Conservation (phyloP, 2,888 invertebrate species). For the Lepidochitona cinerea region DNA sequence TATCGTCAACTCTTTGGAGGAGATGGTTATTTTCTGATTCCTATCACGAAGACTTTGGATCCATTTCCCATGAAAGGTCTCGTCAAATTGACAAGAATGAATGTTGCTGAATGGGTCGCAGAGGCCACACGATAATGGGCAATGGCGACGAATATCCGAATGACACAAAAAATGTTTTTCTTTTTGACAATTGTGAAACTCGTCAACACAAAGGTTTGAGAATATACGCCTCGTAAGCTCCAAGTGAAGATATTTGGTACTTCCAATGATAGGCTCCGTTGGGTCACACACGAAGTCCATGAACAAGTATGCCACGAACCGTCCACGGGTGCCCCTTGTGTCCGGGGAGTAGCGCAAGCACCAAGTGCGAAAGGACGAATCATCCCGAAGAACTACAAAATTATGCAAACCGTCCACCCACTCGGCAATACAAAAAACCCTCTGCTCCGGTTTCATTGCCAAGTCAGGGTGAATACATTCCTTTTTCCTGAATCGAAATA, state of each 20-base stretch:
- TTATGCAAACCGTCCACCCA: conserved; percentile 5
- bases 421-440: background rate
- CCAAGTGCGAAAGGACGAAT: background rate
- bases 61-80: background rate
- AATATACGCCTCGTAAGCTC: background rate
- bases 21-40: background rate
- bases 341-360: background rate
- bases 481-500: background rate
- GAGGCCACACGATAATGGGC: conserved; percentile 6
- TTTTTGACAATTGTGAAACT: background rate
- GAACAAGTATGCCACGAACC: background rate
- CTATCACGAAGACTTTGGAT: background rate
- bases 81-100: background rate
- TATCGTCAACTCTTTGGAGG: background rate
- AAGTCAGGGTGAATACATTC: background rate
- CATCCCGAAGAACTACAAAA: conserved; percentile 1
- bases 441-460: conserved; percentile 1
- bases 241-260: background rate
- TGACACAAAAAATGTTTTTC: background rate
- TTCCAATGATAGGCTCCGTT: background rate
- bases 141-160: background rate
- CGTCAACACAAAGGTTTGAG: background rate
- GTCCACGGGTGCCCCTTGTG: background rate
- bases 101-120: background rate
- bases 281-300: conserved; percentile 8